These are phyloP conservation scores for Pachyrhynchus sulphureomaculatus DNA, from an alignment of 1,140 invertebrate species.

Conservation along the genomic window DNA sequence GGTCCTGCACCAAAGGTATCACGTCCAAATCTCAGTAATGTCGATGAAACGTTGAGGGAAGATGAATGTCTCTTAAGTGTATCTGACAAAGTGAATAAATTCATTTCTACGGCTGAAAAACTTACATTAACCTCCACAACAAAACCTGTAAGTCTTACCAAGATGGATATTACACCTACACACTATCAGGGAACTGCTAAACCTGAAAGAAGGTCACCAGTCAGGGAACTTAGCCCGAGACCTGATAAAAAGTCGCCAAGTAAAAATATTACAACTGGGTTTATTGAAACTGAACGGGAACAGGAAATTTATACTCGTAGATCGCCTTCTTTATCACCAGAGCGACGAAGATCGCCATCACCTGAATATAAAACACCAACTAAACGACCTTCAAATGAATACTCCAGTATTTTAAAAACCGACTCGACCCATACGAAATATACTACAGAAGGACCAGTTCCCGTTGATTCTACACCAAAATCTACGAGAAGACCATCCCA, in stretches of 20 bases:
- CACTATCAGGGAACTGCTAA: background rate
- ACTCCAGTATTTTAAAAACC: slow-evolving; percentile 16
- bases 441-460: background rate
- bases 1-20: slow-evolving; percentile 47
- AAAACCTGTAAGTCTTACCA: slow-evolving; percentile 30
- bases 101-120: slow-evolving; percentile 62
- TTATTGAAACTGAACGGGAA: slow-evolving; percentile 20
- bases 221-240: background rate
- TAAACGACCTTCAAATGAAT: slow-evolving; percentile 24
- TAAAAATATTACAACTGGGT: slow-evolving; percentile 11
- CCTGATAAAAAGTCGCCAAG: slow-evolving; percentile 14
- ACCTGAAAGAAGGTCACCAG: slow-evolving; percentile 19
- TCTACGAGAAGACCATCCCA: slow-evolving; percentile 27
- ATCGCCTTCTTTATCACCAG: slow-evolving; percentile 31
- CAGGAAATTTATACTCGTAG: slow-evolving; percentile 25
- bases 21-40: slow-evolving; percentile 49
- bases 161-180: slow-evolving; percentile 31
- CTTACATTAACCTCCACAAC: slow-evolving; percentile 45
- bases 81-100: slow-evolving; percentile 65
- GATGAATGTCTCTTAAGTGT: slow-evolving; percentile 65
- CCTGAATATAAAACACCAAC: slow-evolving; percentile 25
- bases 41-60: slow-evolving; percentile 56
- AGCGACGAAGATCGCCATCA: slow-evolving; percentile 26
- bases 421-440: slow-evolving; percentile 15
- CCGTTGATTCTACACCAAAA: slow-evolving; percentile 34